Evolutionary conservation across 2,113 vertebrate species (phyloP), one percentile per base, ranked within the genome.

Genomic region (Arothron firmamentum): DNA sequence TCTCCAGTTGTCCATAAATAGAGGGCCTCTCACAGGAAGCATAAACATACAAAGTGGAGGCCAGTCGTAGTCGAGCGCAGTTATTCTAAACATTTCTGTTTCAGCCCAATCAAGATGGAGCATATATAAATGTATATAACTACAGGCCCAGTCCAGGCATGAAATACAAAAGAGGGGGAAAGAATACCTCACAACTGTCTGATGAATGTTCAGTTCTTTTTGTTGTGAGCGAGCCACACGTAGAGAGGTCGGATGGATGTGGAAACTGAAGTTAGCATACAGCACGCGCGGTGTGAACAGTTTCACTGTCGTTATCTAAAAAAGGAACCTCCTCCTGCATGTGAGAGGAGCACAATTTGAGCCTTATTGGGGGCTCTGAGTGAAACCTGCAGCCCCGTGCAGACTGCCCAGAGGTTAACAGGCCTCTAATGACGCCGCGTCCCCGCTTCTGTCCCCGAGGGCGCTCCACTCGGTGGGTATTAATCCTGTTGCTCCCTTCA

Each of bases 1-100:
- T 95, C 91, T 93, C 92, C 91, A 89, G 87, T 91, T 94, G 92
- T 94, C 92, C 92, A 91, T 94, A 97, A 96, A 97, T 94, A 96
- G 90, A 93, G 88, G 92, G 92, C 93, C 93, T 92, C 94, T 94
- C 89, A 88, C 92, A 93, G 93, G 93, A 95, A 91, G 92, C 91
- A 93, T 95, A 96, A 95, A 97, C 93, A 96, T 88, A 83, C 91
- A 90, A 65, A 80, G 90, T 89, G 89, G 92, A 94, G 93, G 94
- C 92, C 91, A 92, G 92, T 91, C 90, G 87, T 73, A 85, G 92
- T 92, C 89, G 90, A 91, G 70, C 88, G 87, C 90, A 92, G 90
- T 93, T 91, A 94, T 90, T 81, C 89, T 85, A 94, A 94, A 94
- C 86, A 89, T 94, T 92, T 91, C 90, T 96, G 94, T 94, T 96